phyloP scores from a whole-genome alignment of 92 coral and sea anemone species.

The Chrysogorgia sp. region DNA sequence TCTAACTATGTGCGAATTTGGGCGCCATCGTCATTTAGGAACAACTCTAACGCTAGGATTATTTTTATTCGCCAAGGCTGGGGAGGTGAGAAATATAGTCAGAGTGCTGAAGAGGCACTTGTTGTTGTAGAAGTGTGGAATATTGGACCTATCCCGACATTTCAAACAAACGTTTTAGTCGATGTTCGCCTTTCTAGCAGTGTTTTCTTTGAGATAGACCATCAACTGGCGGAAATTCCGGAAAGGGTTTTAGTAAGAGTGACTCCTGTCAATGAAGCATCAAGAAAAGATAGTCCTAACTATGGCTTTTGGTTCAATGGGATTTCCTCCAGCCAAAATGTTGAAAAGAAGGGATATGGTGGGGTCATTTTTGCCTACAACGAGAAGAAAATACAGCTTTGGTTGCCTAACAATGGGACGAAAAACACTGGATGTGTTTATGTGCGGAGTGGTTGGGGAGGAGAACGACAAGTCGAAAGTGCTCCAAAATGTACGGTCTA shows the following conservation, averaged over 20 bases:
- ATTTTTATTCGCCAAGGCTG: constrained; percentile 90
- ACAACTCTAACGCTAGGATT: constrained; percentile 66
- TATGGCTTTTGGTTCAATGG: constrained; percentile 89
- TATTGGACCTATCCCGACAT: constrained; percentile 81
- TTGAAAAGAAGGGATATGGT: constrained; percentile 71
- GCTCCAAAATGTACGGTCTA: constrained; percentile 74
- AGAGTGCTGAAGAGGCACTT: constrained; percentile 65
- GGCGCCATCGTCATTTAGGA: constrained; percentile 76
- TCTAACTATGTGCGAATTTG: constrained; percentile 79
- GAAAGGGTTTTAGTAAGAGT: constrained; percentile 79
- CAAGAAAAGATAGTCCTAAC: constrained; percentile 60
- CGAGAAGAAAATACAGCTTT: constrained; percentile 72
- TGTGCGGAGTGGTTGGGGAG: constrained; percentile 80
- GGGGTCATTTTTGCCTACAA: constrained; percentile 95
- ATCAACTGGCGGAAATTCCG: constrained; percentile 78
- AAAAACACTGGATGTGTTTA: constrained; percentile 78
- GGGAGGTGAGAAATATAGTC: constrained; percentile 73
- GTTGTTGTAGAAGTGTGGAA: constrained; percentile 90
- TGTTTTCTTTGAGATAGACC: constrained; percentile 63
- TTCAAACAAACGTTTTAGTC: constrained; percentile 72
- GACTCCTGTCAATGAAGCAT: constrained; percentile 54
- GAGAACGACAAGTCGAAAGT: constrained; percentile 62
- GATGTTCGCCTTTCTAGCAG: constrained; percentile 46
- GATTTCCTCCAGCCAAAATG: constrained; percentile 79
- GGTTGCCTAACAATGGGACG: constrained; percentile 72